Conservation (phyloP, 2,888 invertebrate species). For the Nesidiocoris tenuis region DNA sequence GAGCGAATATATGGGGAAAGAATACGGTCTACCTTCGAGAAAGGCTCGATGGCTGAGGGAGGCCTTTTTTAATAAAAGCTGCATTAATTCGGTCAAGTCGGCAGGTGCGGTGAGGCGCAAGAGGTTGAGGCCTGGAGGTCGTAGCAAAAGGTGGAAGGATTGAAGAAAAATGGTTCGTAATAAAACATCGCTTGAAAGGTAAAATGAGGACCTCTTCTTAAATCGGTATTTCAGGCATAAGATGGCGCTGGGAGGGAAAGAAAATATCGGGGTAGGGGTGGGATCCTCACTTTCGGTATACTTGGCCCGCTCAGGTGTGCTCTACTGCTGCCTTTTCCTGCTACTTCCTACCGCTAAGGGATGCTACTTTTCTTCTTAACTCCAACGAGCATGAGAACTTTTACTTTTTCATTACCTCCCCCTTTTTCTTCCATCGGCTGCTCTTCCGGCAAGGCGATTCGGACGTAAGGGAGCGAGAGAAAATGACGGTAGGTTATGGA, state of each 20-base stretch:
- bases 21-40: background rate
- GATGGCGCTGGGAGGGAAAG: background rate
- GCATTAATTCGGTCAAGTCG: constrained; percentile 42
- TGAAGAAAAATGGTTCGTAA: constrained; percentile 40
- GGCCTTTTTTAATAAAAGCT: constrained; percentile 38
- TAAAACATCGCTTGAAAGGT: constrained; percentile 27
- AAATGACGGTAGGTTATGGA: background rate
- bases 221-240: constrained; percentile 32
- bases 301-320: constrained; percentile 32
- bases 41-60: background rate
- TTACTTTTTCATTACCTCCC: constrained; percentile 37
- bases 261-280: background rate
- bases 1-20: background rate
- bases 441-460: background rate
- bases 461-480: background rate
- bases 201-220: constrained; percentile 8
- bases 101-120: constrained; percentile 13
- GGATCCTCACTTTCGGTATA: background rate
- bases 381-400: constrained; percentile 26
- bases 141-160: constrained; percentile 7
- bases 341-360: background rate
- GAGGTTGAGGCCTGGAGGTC: constrained; percentile 1
- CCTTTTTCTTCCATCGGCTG: constrained; percentile 1
- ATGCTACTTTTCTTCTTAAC: background rate
- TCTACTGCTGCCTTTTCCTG: constrained; percentile 18